Percentiles rank a stretch among this genome's conserved stretches.
Conservation (phyloP, 2,888 invertebrate species). For the Fabriciana adippe region DNA sequence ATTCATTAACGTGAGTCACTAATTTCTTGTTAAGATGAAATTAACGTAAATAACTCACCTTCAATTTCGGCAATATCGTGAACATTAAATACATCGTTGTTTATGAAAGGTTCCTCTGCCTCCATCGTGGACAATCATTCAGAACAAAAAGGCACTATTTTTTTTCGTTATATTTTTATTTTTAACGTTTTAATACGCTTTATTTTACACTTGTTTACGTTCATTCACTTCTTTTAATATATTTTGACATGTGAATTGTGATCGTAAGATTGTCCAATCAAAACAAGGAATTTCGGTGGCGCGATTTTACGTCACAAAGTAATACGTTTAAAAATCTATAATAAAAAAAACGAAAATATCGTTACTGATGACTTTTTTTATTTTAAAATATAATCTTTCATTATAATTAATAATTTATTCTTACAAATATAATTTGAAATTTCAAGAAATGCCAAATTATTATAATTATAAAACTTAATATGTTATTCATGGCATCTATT, state of each 20-base stretch:
- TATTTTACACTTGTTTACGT: constrained; percentile 61
- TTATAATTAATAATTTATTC: neutral
- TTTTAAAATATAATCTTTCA: neutral
- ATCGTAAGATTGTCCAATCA: constrained; percentile 79
- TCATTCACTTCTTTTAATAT: constrained; percentile 47
- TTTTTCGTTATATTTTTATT: constrained; percentile 19
- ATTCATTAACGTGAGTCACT: constrained; percentile 22
- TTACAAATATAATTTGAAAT: neutral
- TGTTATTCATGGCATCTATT: neutral
- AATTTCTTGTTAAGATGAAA: neutral
- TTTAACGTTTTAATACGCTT: constrained; percentile 19
- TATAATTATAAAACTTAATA: neutral
- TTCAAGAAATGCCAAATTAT: neutral
- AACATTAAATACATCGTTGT: constrained; percentile 84
- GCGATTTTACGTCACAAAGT: constrained; percentile 78
- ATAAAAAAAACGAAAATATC: neutral
- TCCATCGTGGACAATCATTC: constrained; percentile 53
- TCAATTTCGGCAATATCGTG: constrained; percentile 87
- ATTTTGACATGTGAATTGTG: constrained; percentile 61
- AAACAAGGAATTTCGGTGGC: constrained; percentile 73
- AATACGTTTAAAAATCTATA: constrained; percentile 25
- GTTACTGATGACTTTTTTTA: neutral
- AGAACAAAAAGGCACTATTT: neutral
- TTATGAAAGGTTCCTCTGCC: constrained; percentile 66
- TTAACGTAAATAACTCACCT: constrained; percentile 70